These are phyloP conservation scores for Portevinia maculata DNA, from an alignment of 2,888 invertebrate species.

Conservation along the genomic window DNA sequence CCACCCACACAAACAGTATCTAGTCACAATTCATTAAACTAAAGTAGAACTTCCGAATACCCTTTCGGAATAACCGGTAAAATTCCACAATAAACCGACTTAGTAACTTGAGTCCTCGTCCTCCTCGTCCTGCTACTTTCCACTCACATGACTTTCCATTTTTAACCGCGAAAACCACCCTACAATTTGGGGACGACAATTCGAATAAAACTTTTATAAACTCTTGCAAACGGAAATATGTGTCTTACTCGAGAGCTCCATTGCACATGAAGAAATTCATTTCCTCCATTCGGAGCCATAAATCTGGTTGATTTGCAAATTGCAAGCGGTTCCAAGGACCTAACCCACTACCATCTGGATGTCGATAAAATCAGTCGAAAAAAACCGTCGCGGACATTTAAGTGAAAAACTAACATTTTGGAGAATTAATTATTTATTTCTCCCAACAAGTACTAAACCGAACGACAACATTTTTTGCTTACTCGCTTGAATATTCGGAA, in stretches of 20 bases:
- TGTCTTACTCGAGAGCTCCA: slow-evolving; percentile 1
- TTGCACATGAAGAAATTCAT: slow-evolving; percentile 39
- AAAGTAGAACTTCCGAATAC: slow-evolving; percentile 39
- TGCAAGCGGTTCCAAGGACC: not conserved
- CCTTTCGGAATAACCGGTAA: slow-evolving; percentile 28
- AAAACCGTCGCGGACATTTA: slow-evolving; percentile 4
- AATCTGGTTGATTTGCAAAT: slow-evolving; percentile 46
- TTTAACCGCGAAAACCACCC: slow-evolving; percentile 32
- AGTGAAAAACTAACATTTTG: slow-evolving; percentile 13
- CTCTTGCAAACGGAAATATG: slow-evolving; percentile 7
- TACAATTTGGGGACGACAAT: not conserved
- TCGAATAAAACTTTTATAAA: slow-evolving; percentile 29
- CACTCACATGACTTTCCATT: slow-evolving; percentile 1
- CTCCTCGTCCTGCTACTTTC: not conserved
- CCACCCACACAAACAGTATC: not conserved
- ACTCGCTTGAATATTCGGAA: slow-evolving; percentile 11
- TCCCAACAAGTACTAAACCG: not conserved
- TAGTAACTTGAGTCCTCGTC: not conserved
- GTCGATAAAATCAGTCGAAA: slow-evolving; percentile 6
- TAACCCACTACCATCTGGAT: not conserved
- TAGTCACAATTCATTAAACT: slow-evolving; percentile 5
- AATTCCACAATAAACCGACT: slow-evolving; percentile 10
- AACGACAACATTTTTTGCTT: slow-evolving; percentile 5
- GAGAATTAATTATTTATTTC: not conserved
- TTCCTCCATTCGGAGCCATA: slow-evolving; percentile 26